Conservation (phyloP, 1,140 invertebrate species). For the Drosophila paulistorum region DNA sequence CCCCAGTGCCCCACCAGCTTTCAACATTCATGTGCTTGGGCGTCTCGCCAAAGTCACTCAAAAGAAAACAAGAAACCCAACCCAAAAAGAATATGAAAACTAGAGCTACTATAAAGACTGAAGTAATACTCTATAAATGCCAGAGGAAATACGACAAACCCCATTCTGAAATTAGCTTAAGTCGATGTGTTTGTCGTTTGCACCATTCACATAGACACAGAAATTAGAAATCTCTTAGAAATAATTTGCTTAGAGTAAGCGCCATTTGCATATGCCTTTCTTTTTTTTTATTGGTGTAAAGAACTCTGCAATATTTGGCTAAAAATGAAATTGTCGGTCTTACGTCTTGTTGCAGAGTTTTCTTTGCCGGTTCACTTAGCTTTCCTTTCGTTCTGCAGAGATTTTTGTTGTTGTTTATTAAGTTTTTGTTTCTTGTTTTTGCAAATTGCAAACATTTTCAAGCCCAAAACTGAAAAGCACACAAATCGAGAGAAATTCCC, state of each 20-base stretch:
- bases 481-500: not conserved
- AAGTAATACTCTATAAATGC: no score
- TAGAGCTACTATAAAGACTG: no score
- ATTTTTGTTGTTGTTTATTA: not conserved
- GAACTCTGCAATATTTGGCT: not conserved
- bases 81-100: no score
- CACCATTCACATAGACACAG: no score
- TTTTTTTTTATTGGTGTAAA: no score
- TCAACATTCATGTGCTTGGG: not conserved
- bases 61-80: not conserved
- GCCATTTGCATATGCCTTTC: no score
- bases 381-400: not conserved
- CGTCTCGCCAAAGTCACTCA: not conserved
- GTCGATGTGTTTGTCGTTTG: no score
- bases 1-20: not conserved
- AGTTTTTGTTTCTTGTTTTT: constrained; percentile 8
- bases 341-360: constrained; percentile 1
- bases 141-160: no score
- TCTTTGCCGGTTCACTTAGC: not conserved
- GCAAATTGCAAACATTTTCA: constrained; percentile 15
- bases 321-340: not conserved
- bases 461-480: not conserved
- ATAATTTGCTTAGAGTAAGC: no score
- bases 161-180: no score
- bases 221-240: no score